Base-by-base conservation (phyloP, 2,888 invertebrate species). In the Xestoiulus laeticollis region DNA sequence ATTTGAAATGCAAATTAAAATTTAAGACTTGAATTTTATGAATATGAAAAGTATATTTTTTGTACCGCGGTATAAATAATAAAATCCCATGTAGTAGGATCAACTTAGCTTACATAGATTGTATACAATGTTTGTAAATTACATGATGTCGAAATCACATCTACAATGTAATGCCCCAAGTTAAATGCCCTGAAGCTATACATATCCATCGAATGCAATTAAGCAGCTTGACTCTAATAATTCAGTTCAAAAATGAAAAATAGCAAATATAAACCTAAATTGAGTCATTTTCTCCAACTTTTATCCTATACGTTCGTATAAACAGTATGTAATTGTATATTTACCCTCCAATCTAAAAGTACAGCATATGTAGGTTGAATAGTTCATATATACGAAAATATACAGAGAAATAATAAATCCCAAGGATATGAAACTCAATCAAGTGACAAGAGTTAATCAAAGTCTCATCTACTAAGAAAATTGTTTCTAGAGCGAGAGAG, bases 371-470 rank as follows among this genome's bases (percentile, higher is more conserved):
- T 30, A 68, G 12, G 68, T 68, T 68, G 26, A 3, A n/a, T 68
- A 26, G 26, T 26, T 12, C 26, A 26, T 68, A 59, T 19, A n/a
- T 22, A 30, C 16, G 30, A 78, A 78, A 78, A 78, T 32, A 30
- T 78, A 78, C 30, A 30, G 78, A 26, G 30, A 78, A 78, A 78
- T 68, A 26, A 68, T 78, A 78, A 78, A 78, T 78, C 78, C 78
- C 30, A 30, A 78, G 78, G 78, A 78, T 78, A 32, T 30, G 78
- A 78, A 78, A 78, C 78, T 78, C 78, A 78, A 78, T 78, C 30
- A 78, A 32, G 30, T 16, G 78, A 32, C 30, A 14, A 78, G 78
- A 78, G 78, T 78, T 78, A 78, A 78, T 78, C 78, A 78, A 78
- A 78, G 78, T 78, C 30, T 26, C 78, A 78, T 78, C 30, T 30